Base-by-base conservation (phyloP, 2,888 invertebrate species). In the Aelia acuminata region DNA sequence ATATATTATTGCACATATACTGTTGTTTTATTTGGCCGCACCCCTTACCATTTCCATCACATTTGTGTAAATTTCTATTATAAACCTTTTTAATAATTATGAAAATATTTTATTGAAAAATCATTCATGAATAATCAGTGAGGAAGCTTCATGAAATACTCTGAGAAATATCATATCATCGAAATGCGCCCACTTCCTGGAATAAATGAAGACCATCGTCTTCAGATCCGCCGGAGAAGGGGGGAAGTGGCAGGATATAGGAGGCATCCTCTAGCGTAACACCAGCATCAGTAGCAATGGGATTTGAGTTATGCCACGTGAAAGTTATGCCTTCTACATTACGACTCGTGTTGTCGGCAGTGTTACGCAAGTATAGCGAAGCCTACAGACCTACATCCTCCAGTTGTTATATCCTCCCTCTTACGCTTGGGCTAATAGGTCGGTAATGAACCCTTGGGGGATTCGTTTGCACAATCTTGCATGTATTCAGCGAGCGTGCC, bases 261-360 rank as follows among this genome's bases (percentile, higher is more conserved):
- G 20, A 20, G 49, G 53, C n/a, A 53, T 53, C 53, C 35, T 75
- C n/a, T 35, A 13, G 20, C 39, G 75, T 22, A 43, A 75, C 35
- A 39, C 39, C 75, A 43, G 43, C n/a, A 43, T n/a, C 80, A 80
- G 39, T 80, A 80, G 43, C 39, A 43, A 80, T 47, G 80, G n/a
- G 80, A 43, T 80, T 11, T 10, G 5, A 43, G 80, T 70, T 70
- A 70, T 70, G 43, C 43, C 43, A 80, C 43, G 43, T 43, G 80
- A n/a, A n/a, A 47, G 80, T 80, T 80, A 80, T 80, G 80, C 80
- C n/a, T 80, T 43, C n/a, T n/a, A n/a, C 39, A 80, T 80, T 80
- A 80, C n/a, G 20, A n/a, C 80, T 80, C 43, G 43, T 47, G 80
- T 15, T n/a, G n/a, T n/a, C n/a, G n/a, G n/a, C 39, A 7, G 5